Conservation (phyloP, 1,140 invertebrate genomes). For the Aleiodes sp. region DNA sequence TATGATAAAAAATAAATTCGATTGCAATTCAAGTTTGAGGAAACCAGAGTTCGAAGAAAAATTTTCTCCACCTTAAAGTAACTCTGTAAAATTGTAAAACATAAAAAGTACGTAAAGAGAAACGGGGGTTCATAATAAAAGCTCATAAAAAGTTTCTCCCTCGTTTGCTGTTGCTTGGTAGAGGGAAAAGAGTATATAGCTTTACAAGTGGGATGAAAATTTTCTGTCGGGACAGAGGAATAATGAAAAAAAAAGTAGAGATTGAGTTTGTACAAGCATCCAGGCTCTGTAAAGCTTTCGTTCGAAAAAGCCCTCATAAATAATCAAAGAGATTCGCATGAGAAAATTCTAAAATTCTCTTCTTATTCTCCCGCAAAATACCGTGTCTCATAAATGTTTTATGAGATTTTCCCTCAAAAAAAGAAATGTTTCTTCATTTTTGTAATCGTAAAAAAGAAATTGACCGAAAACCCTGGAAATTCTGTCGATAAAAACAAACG, state of each 20-base stretch:
- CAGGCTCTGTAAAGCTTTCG: constrained; percentile 17
- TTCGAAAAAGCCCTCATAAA: constrained; percentile 16
- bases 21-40: not conserved
- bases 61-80: not conserved
- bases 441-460: not conserved
- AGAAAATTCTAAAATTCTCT: constrained; percentile 16
- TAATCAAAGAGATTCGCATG: constrained; percentile 30
- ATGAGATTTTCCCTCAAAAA: not conserved
- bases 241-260: constrained; percentile 1
- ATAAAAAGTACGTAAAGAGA: constrained; percentile 14
- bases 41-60: not conserved
- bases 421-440: not conserved
- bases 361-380: not conserved
- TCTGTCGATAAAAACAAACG: not conserved
- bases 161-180: not conserved
- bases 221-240: constrained; percentile 2
- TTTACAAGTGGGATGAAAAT: constrained; percentile 22
- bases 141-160: constrained; percentile 9
- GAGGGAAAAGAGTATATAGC: not conserved
- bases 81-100: constrained; percentile 14
- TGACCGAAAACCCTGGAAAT: not conserved
- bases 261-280: not conserved
- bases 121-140: constrained; percentile 4
- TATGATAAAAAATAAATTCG: too few species aligned
- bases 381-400: not conserved